These are phyloP conservation scores for Agrotis ipsilon DNA, from an alignment of 2,888 invertebrate species.

Conservation along the genomic window DNA sequence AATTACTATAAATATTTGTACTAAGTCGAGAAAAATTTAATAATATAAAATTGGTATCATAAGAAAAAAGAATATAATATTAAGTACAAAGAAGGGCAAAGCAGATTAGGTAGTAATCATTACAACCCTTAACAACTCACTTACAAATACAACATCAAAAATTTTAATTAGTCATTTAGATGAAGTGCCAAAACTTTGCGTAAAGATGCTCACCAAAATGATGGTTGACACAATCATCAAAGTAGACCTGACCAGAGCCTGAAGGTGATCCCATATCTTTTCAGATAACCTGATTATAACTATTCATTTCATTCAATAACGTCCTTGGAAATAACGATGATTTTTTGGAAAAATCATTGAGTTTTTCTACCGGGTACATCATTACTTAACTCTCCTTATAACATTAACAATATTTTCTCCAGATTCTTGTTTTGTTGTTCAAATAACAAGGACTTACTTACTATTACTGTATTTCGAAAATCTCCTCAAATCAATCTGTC, in stretches of 20 bases:
- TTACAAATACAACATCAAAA: slow-evolving; percentile 33
- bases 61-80: slow-evolving; percentile 10
- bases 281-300: slow-evolving; percentile 56
- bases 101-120: slow-evolving; percentile 12
- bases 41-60: slow-evolving; percentile 17
- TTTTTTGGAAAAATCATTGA: slow-evolving; percentile 61
- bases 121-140: slow-evolving; percentile 7
- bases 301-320: slow-evolving; percentile 57
- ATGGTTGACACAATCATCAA: slow-evolving; percentile 9
- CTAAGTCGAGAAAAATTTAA: slow-evolving; percentile 8
- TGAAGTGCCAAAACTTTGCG: background rate
- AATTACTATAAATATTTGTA: slow-evolving; percentile 13
- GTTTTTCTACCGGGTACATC: slow-evolving; percentile 30
- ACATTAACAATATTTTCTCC: slow-evolving; percentile 55
- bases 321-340: slow-evolving; percentile 52
- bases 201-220: slow-evolving; percentile 3
- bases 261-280: slow-evolving; percentile 60
- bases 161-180: slow-evolving; percentile 6
- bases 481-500: slow-evolving; percentile 39
- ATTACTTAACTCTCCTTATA: slow-evolving; percentile 21
- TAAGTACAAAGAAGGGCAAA: slow-evolving; percentile 44
- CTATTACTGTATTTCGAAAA: slow-evolving; percentile 67
- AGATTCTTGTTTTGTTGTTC: slow-evolving; percentile 29
- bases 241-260: slow-evolving; percentile 36
- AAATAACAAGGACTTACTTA: slow-evolving; percentile 44